A percentile compares a stretch with the other conserved stretches of the same genome.
Evolutionary conservation across 2,888 invertebrate species (phyloP).

Genomic region (Ditula angustiorana): DNA sequence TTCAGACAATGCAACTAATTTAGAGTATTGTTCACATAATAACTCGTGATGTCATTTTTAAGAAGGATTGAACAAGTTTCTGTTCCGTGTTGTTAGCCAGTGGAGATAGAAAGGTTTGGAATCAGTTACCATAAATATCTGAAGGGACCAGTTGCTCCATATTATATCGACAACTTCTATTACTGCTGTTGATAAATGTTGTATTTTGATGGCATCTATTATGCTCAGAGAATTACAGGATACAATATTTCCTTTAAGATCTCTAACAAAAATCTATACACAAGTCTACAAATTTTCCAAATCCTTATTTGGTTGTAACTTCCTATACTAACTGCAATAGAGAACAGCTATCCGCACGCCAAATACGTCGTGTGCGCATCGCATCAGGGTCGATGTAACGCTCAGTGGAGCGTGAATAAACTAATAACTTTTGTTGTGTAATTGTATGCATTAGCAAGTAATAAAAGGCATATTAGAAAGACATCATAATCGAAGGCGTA

Average conservation of each 20-base stretch:
- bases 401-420: conserved; percentile 54
- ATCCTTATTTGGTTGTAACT: conserved; percentile 30
- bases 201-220: too few relatives aligned
- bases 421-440: conserved; percentile 29
- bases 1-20: conserved; percentile 21
- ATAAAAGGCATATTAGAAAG: conserved; percentile 7
- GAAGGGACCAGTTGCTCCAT: too few relatives aligned
- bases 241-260: too few relatives aligned
- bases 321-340: conserved; percentile 45
- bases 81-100: background rate
- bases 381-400: conserved; percentile 65
- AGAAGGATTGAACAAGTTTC: background rate
- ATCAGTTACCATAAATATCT: too few relatives aligned
- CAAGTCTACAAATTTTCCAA: conserved; percentile 16
- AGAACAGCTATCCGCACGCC: conserved; percentile 57
- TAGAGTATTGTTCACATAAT: conserved; percentile 6
- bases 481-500: background rate
- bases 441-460: conserved; percentile 14
- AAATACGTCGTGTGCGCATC: conserved; percentile 63
- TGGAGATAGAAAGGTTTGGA: too few relatives aligned
- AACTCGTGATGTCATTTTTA: background rate
- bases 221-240: too few relatives aligned
- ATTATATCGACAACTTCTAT: too few relatives aligned
- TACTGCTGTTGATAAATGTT: too few relatives aligned
- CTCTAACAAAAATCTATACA: too few relatives aligned